Base-by-base conservation (phyloP, 2,888 invertebrate genomes). In the Hypselothyrea guttata region DNA sequence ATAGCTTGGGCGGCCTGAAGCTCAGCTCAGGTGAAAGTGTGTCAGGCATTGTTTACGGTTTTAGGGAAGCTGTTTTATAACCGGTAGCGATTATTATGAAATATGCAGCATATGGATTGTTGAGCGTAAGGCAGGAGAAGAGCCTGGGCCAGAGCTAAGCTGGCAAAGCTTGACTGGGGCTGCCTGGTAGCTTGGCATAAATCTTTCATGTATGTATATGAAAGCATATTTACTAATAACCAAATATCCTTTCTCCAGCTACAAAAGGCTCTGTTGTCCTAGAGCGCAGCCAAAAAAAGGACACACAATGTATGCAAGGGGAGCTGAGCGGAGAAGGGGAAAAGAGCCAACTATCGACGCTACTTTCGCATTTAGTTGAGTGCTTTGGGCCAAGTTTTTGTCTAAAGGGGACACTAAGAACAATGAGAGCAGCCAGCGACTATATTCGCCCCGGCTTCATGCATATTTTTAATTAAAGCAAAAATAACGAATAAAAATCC, bases 151-250 rank as follows among this genome's bases (percentile, higher is more conserved):
- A 7, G 35, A 35, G 7, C 7, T 38, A 11, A n/a, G 37, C 5
- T 46, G 41, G 15, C 31, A 46, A 7, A 12, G 51, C 31, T 31
- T 42, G 42, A 11, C 47, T 18, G 57, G 61, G 65, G 55, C 60
- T 51, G 72, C 64, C 57, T 47, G 61, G 52, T 42, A 66, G 44
- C 5, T 18, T 49, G 27, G 48, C 81, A 83, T 83, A 78, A 79
- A 78, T 78, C 84, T 83, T 78, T 83, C 74, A 73, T 83, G 77
- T 79, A 64, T 49, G 42, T 45, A 56, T 83, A 72, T 72, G 49
- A 83, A 71, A 78, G 78, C 78, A 78, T 79, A 78, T 78, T 83
- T 83, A 70, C 84, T 78, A 78, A 78, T 83, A 78, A 66, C 77
- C 81, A 77, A 81, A 83, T 78, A 78, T 79, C 81, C 77, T 61